Evolutionary conservation across 2,888 invertebrate genomes (phyloP), one percentile per base, ranked within the genome.

Genomic region (Agrochola litura): DNA sequence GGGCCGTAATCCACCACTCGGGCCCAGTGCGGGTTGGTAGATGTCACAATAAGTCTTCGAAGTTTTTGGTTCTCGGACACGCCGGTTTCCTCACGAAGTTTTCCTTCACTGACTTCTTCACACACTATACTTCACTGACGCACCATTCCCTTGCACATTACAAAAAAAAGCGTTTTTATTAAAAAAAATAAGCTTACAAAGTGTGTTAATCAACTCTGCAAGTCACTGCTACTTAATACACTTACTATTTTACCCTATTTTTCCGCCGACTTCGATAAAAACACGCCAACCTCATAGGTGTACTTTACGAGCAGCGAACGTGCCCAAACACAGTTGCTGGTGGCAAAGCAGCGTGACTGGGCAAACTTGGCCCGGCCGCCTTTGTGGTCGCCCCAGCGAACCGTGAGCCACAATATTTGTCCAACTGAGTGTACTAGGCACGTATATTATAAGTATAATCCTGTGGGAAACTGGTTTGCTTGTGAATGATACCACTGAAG

Each of bases 351-450:
- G 70, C 85, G 73, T 87, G 88, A 87, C 86, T 81, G 52, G 73
- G 83, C 86, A 79, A 86, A 79, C 80, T 70, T n/a, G 58, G 41
- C 54, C 65, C 66, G 43, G 81, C 79, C 70, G 46, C 63, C 83
- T 82, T 78, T 82, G 84, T 74, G 83, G 78, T 85, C 80, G 58
- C 82, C 85, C 80, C 78, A 87, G 81, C 76, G 83, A 79, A 77
- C 85, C 86, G 84, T 86, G 88, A 80, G 74, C 86, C 83, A 83
- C 80, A 87, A 88, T 86, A 88, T 87, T 87, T 86, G 86, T 86
- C 81, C 79, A 81, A 78, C 75, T 82, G 78, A 85, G 81, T 74
- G 82, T 83, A 58, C 76, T 74, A 83, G 60, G 25, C 61, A 72
- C 52, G 58, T 77, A 69, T 68, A 70, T 58, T 78, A 82, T 82